phyloP scores from a whole-genome alignment of 2,113 vertebrate genomes.

The Sakesphorus luctuosus region DNA sequence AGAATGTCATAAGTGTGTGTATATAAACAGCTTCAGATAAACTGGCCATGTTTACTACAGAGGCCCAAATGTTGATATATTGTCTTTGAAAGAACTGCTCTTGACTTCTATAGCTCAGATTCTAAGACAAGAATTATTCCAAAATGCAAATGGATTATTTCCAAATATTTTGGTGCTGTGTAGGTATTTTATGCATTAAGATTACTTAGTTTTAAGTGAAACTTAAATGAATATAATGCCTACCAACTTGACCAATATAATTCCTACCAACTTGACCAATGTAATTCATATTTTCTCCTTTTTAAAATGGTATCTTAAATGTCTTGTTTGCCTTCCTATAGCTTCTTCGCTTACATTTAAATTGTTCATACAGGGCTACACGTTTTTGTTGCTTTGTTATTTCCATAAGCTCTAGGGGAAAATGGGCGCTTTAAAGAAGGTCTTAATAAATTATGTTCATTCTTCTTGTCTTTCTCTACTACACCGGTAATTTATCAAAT shows the following conservation, averaged over 20 bases:
- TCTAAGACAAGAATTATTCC: neutral
- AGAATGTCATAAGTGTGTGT: neutral
- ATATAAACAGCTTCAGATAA: neutral
- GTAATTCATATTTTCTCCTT: neutral
- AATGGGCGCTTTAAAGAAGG: neutral
- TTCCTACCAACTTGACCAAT: neutral
- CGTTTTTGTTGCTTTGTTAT: neutral
- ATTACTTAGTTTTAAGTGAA: neutral
- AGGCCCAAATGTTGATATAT: neutral
- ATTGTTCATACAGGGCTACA: neutral
- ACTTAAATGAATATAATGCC: neutral
- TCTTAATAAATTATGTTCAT: constrained; percentile 27
- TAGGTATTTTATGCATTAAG: neutral
- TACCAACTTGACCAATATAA: neutral
- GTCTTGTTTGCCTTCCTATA: neutral
- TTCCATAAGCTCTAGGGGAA: neutral
- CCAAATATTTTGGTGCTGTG: neutral
- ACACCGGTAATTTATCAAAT: constrained; percentile 5
- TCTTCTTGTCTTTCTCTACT: neutral
- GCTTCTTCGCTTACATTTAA: neutral
- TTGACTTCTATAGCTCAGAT: neutral
- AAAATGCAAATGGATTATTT: neutral
- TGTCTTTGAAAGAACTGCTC: neutral
- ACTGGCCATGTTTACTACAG: neutral
- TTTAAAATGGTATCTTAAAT: neutral